Conservation (phyloP, 2,113 vertebrate species). For the Pygathrix nemaeus region DNA sequence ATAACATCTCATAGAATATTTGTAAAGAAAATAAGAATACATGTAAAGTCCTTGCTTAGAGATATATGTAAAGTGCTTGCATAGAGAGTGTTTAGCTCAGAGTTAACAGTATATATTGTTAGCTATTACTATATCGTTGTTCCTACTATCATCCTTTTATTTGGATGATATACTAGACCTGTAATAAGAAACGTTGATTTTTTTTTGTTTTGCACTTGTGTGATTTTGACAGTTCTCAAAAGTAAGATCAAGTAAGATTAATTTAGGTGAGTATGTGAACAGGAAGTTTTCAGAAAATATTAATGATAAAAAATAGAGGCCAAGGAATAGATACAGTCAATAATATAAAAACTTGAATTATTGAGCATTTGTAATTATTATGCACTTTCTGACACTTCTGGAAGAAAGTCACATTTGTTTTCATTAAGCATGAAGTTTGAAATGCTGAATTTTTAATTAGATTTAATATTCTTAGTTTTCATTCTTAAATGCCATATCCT, state of each 20-base stretch:
- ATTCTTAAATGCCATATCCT: not conserved
- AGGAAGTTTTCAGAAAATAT: not conserved
- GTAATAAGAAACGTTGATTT: not conserved
- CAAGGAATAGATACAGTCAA: not conserved
- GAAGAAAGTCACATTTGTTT: not conserved
- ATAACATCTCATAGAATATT: not conserved
- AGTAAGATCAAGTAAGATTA: conserved; percentile 43
- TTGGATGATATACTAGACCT: conserved; percentile 9
- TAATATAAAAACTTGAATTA: conserved; percentile 17
- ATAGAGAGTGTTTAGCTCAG: not conserved
- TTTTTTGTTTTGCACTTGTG: not conserved
- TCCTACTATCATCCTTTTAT: not conserved
- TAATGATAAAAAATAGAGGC: not conserved
- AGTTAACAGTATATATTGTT: not conserved
- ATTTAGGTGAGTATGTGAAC: not conserved
- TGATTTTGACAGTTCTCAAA: conserved; percentile 21
- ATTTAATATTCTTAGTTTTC: conserved; percentile 27
- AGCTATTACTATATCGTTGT: not conserved
- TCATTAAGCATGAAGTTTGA: conserved; percentile 40
- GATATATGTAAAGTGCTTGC: not conserved
- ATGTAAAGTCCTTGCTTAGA: not conserved
- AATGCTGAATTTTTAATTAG: conserved; percentile 5
- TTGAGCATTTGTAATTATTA: not conserved
- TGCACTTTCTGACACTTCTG: conserved; percentile 3
- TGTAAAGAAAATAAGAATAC: conserved; percentile 21